Evolutionary conservation across 2,113 vertebrate genomes (phyloP).

Genomic region (Xiphophorus couchianus): DNA sequence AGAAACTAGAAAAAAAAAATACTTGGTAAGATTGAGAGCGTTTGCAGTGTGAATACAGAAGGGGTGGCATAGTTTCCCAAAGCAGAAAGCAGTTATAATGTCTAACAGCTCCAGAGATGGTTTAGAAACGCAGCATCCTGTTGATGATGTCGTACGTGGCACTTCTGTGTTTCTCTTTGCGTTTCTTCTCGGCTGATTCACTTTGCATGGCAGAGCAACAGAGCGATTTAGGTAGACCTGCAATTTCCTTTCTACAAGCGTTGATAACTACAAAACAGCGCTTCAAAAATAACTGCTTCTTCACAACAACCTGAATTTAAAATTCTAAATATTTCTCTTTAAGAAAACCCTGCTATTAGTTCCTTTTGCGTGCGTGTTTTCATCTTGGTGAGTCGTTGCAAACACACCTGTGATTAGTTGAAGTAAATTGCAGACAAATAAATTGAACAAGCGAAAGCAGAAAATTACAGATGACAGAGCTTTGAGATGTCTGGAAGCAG

Average conservation of each 20-base stretch:
- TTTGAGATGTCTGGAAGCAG: slow-evolving; percentile 72
- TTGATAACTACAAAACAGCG: slow-evolving; percentile 15
- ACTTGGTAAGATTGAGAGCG: too few species aligned
- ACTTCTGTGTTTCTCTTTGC: slow-evolving; percentile 40
- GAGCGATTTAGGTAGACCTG: slow-evolving; percentile 14
- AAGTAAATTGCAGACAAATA: slow-evolving; percentile 68
- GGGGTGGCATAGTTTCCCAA: slow-evolving; percentile 64
- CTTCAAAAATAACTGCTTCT: slow-evolving; percentile 8
- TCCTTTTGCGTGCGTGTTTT: slow-evolving; percentile 18
- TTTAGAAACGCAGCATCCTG: slow-evolving; percentile 62
- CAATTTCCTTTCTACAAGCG: neutral
- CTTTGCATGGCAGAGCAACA: slow-evolving; percentile 14
- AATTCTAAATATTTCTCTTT: slow-evolving; percentile 17
- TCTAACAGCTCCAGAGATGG: slow-evolving; percentile 57
- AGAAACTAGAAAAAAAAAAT: too few species aligned
- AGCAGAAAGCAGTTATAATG: slow-evolving; percentile 64
- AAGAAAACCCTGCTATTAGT: neutral
- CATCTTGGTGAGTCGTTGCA: slow-evolving; percentile 21
- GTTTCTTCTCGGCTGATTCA: slow-evolving; percentile 19
- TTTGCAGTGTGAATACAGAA: slow-evolving; percentile 64
- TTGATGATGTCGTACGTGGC: slow-evolving; percentile 56
- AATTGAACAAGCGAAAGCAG: slow-evolving; percentile 61
- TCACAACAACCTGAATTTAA: neutral
- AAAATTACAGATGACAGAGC: slow-evolving; percentile 66
- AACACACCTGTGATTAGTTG: slow-evolving; percentile 72